Percentiles rank a stretch among this genome's conserved stretches.
These are phyloP conservation scores for Andrena chrysosceles DNA, from an alignment of 2,888 invertebrate species.

Conservation along the genomic window DNA sequence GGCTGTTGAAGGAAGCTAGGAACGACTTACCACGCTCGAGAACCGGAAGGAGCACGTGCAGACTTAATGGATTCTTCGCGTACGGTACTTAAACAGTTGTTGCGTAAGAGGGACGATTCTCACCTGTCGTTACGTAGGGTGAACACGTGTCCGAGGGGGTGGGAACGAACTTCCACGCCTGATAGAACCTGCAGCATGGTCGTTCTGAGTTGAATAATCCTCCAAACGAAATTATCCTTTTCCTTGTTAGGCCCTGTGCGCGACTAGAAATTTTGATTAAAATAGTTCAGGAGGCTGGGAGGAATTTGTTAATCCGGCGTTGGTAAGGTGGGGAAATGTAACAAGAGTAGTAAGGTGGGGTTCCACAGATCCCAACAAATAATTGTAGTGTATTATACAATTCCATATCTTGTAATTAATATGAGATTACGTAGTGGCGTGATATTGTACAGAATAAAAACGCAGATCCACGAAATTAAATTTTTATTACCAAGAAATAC, in stretches of 20 bases:
- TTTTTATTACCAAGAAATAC: no score
- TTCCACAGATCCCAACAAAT: no score
- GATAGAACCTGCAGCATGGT: background rate
- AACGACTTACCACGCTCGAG: slow-evolving; percentile 43
- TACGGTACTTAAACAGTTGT: slow-evolving; percentile 51
- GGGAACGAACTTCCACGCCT: slow-evolving; percentile 10
- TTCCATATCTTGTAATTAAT: no score
- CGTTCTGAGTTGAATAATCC: background rate
- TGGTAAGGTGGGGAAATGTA: no score
- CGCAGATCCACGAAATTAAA: no score
- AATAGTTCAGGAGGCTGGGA: background rate
- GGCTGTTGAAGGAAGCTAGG: slow-evolving; percentile 35
- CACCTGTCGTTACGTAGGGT: slow-evolving; percentile 53
- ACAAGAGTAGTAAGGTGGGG: no score
- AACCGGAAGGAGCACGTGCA: slow-evolving; percentile 72
- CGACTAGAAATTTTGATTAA: background rate
- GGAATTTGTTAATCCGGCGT: no score
- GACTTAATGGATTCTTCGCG: slow-evolving; percentile 59
- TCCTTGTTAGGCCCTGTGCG: background rate
- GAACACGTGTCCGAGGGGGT: slow-evolving; percentile 49
- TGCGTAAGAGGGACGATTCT: slow-evolving; percentile 45
- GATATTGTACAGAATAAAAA: no score
- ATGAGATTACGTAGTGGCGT: no score
- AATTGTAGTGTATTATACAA: no score
- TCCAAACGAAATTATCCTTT: background rate